A percentile compares a stretch with the other conserved stretches of the same genome.
Conservation (phyloP, 2,113 vertebrate genomes). For the Entosphenus tridentatus region DNA sequence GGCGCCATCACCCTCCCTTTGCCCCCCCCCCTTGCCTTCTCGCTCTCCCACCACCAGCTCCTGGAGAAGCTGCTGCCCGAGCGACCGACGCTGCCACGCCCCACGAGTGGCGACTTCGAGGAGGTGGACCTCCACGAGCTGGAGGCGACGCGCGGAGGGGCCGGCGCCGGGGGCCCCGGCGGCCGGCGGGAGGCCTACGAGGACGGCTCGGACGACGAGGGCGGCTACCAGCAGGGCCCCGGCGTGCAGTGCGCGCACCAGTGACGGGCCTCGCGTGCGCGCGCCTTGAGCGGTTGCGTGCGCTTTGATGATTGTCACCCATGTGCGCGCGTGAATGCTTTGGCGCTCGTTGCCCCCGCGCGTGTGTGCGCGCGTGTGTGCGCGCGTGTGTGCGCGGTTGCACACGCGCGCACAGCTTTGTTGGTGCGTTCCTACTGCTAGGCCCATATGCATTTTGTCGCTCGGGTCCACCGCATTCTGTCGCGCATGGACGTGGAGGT, state of each 20-base stretch:
- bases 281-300: too few species aligned
- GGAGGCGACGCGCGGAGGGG: conserved; percentile 55
- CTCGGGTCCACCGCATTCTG: too few species aligned
- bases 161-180: conserved; percentile 17
- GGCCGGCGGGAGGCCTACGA: conserved; percentile 74
- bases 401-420: too few species aligned
- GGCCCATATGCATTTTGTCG: too few species aligned
- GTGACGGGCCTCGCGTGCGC: conserved; percentile 18
- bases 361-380: too few species aligned
- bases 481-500: too few species aligned
- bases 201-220: conserved; percentile 89
- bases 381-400: too few species aligned
- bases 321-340: too few species aligned
- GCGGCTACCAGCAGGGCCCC: conserved; percentile 57
- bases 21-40: too few species aligned
- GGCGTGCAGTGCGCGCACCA: conserved; percentile 97
- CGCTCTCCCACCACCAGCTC: conserved; percentile 27
- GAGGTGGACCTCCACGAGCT: conserved; percentile 88
- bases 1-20: neutral
- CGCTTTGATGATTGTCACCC: too few species aligned
- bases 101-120: conserved; percentile 52
- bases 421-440: too few species aligned
- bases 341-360: too few species aligned
- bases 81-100: conserved; percentile 53
- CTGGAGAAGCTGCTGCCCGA: conserved; percentile 81